Percentiles rank a stretch among this genome's conserved stretches.
Evolutionary conservation across 1,140 invertebrate genomes (phyloP).

Genomic region (Eciton burchellii): DNA sequence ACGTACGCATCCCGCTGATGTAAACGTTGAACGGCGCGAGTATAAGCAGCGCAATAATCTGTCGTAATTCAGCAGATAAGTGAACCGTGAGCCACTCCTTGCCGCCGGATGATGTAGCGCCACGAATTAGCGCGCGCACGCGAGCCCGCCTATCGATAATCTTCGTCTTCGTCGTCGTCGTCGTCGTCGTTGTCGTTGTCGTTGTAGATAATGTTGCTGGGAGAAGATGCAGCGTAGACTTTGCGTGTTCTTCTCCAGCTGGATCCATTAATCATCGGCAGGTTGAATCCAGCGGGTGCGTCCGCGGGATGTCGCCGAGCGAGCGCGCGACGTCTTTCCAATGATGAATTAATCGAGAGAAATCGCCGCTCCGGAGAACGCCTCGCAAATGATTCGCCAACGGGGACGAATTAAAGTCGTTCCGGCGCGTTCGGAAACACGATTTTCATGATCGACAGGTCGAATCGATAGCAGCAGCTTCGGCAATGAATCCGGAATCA

Average conservation of each 20-base stretch:
- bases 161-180: background rate
- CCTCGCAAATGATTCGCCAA: too few species aligned
- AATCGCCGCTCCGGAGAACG: background rate
- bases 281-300: background rate
- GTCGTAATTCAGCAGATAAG: slow-evolving; percentile 44
- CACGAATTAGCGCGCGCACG: slow-evolving; percentile 39
- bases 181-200: too few species aligned
- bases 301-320: background rate
- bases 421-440: background rate
- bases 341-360: background rate
- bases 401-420: background rate
- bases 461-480: background rate
- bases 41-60: slow-evolving; percentile 44
- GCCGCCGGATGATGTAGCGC: slow-evolving; percentile 9
- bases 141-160: slow-evolving; percentile 21
- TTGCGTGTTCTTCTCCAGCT: background rate
- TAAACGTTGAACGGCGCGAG: slow-evolving; percentile 9
- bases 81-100: slow-evolving; percentile 21
- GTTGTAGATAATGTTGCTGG: too few species aligned
- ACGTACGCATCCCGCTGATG: background rate
- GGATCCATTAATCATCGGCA: slow-evolving; percentile 24
- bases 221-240: too few species aligned
- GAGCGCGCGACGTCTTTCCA: background rate
- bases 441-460: background rate
- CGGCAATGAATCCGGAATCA: background rate